These are phyloP conservation scores for Trogon surrucura DNA, from an alignment of 2,113 vertebrate genomes.

Conservation along the genomic window DNA sequence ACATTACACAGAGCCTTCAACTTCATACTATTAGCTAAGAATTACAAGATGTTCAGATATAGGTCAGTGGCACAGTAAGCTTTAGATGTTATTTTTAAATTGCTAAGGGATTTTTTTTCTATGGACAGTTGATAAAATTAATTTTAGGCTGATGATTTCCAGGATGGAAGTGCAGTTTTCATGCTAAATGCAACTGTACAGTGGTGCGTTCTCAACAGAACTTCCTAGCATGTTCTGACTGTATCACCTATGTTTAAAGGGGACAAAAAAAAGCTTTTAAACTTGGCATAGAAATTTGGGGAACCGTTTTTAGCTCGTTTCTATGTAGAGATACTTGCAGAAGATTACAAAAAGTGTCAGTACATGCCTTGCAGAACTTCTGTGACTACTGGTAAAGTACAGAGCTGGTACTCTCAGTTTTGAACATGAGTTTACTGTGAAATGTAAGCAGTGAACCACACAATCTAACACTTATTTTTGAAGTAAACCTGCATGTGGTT, in stretches of 20 bases:
- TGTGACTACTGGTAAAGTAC: not conserved
- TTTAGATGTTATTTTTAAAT: conserved; percentile 52
- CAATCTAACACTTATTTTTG: not conserved
- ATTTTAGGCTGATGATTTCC: conserved; percentile 18
- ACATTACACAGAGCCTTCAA: not conserved
- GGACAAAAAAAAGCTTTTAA: not conserved
- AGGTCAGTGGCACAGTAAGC: conserved; percentile 47
- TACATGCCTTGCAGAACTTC: not conserved
- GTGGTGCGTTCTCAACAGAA: not conserved
- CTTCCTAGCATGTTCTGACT: not conserved
- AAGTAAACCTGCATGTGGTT: not conserved
- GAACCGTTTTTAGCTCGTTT: not conserved
- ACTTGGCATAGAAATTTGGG: not conserved
- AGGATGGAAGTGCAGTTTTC: not conserved
- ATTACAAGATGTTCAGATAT: conserved; percentile 36
- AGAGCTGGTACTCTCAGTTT: not conserved
- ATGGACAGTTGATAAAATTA: not conserved
- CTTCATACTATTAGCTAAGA: conserved; percentile 1
- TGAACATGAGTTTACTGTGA: not conserved
- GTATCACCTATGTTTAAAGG: not conserved
- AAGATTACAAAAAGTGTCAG: not conserved
- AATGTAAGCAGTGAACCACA: not conserved
- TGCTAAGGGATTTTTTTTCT: not conserved
- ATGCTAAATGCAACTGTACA: not conserved
- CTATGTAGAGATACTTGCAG: not conserved